These are phyloP conservation scores for Orthosia gracilis DNA, from an alignment of 2,888 invertebrate genomes.

Conservation along the genomic window DNA sequence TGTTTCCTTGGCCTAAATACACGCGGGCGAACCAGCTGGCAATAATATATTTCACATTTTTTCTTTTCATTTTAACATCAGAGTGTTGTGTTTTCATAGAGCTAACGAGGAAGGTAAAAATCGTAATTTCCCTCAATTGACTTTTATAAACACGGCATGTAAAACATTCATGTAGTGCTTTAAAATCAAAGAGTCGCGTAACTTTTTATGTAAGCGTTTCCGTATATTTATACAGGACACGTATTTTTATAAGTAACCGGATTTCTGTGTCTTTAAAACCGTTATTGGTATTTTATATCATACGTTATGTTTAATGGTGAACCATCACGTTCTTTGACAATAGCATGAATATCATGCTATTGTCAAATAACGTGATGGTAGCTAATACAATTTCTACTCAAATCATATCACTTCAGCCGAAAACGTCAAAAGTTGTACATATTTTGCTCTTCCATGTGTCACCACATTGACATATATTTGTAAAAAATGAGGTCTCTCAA, in stretches of 20 bases:
- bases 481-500: too few species aligned
- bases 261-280: neutral
- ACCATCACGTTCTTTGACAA: too few species aligned
- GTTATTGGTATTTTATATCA: too few species aligned
- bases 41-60: neutral
- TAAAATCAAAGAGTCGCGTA: slow-evolving; percentile 3
- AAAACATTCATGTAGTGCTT: slow-evolving; percentile 1
- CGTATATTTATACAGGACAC: neutral
- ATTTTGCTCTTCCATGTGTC: neutral
- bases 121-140: slow-evolving; percentile 2
- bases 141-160: neutral
- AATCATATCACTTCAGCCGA: too few species aligned
- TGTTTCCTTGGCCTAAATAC: too few species aligned
- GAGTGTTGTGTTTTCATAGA: slow-evolving; percentile 1
- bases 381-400: neutral
- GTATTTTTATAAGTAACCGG: neutral
- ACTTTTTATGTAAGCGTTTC: neutral
- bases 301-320: neutral
- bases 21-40: too few species aligned
- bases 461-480: too few species aligned
- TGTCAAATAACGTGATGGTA: neutral
- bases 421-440: too few species aligned
- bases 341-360: too few species aligned
- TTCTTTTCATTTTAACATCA: neutral
- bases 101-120: neutral